Conservation (phyloP, 2,113 vertebrate genomes). For the Alouatta palliata region DNA sequence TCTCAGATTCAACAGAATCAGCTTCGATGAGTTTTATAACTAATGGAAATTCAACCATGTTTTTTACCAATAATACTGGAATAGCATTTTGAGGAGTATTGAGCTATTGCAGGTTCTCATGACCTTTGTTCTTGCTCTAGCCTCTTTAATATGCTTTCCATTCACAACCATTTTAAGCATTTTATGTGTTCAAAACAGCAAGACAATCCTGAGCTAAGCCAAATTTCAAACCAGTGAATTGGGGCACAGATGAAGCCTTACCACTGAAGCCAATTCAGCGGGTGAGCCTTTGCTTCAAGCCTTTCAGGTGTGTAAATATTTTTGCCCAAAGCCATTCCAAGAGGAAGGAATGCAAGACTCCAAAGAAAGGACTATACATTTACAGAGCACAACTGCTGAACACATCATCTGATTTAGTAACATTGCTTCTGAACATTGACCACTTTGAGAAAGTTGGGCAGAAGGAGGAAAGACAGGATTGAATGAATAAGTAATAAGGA, state of each 20-base stretch:
- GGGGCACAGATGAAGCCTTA: not conserved
- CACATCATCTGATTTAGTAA: slow-evolving; percentile 17
- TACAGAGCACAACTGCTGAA: not conserved
- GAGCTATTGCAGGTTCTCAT: not conserved
- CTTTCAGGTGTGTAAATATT: not conserved
- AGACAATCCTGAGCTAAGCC: not conserved
- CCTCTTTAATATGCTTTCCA: not conserved
- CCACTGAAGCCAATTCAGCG: not conserved
- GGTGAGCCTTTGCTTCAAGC: not conserved
- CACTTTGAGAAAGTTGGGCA: not conserved
- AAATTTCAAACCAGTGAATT: not conserved
- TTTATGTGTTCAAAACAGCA: not conserved
- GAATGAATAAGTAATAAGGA: slow-evolving; percentile 27
- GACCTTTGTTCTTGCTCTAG: not conserved
- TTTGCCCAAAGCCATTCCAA: not conserved
- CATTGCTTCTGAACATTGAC: not conserved
- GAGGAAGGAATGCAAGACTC: slow-evolving; percentile 30
- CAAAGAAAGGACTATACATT: not conserved
- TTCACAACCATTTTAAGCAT: not conserved
- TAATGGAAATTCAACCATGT: not conserved
- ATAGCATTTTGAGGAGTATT: not conserved
- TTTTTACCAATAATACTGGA: not conserved
- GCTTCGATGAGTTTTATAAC: not conserved
- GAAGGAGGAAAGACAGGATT: not conserved
- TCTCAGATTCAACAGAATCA: not conserved